Evolutionary conservation across 2,113 vertebrate genomes (phyloP).

Genomic region (Acinonyx jubatus): DNA sequence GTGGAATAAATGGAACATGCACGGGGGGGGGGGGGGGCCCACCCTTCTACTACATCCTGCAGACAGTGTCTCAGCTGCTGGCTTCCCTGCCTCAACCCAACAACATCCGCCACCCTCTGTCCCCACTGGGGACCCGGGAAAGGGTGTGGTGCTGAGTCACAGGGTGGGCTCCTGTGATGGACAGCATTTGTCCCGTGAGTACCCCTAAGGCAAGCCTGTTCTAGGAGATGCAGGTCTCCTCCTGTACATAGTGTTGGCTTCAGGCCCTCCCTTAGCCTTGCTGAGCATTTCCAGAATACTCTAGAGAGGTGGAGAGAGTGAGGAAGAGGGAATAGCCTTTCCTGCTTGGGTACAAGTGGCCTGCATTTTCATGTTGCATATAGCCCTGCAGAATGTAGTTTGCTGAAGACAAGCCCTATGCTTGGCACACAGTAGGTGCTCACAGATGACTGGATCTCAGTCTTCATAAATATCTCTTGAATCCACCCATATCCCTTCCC

Average conservation of each 20-base stretch:
- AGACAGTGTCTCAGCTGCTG: background rate
- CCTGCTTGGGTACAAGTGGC: background rate
- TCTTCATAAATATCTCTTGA: background rate
- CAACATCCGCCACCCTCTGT: background rate
- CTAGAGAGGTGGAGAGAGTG: background rate
- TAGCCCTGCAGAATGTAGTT: too few species aligned
- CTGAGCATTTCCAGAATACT: background rate
- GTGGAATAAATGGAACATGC: background rate
- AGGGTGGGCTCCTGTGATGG: background rate
- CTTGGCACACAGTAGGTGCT: background rate
- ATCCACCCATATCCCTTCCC: background rate
- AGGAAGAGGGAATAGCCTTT: background rate
- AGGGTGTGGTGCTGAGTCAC: background rate
- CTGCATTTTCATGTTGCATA: background rate
- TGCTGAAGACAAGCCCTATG: background rate
- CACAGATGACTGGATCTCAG: background rate
- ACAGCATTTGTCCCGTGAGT: fast-evolving
- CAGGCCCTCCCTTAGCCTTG: background rate
- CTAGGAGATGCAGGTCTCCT: background rate
- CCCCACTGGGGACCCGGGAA: too few species aligned
- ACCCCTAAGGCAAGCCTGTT: background rate
- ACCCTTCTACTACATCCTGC: background rate
- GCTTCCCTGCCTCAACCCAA: background rate
- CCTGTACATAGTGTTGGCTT: background rate
- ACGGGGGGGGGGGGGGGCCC: background rate